Evolutionary conservation across 2,888 invertebrate species (phyloP).

Genomic region (Clunio marinus): DNA sequence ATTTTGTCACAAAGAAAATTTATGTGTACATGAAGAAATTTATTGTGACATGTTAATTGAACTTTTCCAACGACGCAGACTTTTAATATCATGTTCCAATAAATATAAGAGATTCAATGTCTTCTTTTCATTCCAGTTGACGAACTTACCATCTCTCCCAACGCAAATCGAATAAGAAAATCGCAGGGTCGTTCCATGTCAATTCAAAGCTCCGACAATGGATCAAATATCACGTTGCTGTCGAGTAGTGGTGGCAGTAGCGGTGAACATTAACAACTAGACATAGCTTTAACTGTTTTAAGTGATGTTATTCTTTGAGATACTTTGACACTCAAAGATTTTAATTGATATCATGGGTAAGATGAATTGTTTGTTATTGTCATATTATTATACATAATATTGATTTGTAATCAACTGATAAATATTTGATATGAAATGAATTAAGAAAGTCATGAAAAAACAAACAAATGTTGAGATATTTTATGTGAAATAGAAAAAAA

Average conservation of each 20-base stretch:
- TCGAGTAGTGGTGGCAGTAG: constrained; percentile 54
- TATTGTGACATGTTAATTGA: too few relatives aligned
- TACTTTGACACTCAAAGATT: neutral
- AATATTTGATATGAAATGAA: neutral
- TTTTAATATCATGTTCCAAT: too few relatives aligned
- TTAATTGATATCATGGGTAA: neutral
- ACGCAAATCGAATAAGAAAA: constrained; percentile 56
- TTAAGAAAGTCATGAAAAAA: neutral
- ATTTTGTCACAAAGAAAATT: too few relatives aligned
- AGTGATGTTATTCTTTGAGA: neutral
- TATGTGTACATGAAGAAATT: too few relatives aligned
- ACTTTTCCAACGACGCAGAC: too few relatives aligned
- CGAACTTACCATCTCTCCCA: constrained; percentile 65
- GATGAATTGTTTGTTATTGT: neutral
- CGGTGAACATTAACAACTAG: constrained; percentile 42
- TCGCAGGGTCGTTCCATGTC: constrained; percentile 63
- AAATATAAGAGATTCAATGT: too few relatives aligned
- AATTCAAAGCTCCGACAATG: constrained; percentile 64
- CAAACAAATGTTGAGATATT: neutral
- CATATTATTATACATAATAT: neutral
- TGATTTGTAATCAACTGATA: neutral
- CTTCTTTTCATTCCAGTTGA: constrained; percentile 54
- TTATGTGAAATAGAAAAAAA: too few relatives aligned
- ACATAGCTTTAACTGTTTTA: neutral
- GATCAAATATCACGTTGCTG: constrained; percentile 62